Evolutionary conservation across 2,113 vertebrate genomes (phyloP), one percentile per base, ranked within the genome.

Genomic region (Alligator sinensis): DNA sequence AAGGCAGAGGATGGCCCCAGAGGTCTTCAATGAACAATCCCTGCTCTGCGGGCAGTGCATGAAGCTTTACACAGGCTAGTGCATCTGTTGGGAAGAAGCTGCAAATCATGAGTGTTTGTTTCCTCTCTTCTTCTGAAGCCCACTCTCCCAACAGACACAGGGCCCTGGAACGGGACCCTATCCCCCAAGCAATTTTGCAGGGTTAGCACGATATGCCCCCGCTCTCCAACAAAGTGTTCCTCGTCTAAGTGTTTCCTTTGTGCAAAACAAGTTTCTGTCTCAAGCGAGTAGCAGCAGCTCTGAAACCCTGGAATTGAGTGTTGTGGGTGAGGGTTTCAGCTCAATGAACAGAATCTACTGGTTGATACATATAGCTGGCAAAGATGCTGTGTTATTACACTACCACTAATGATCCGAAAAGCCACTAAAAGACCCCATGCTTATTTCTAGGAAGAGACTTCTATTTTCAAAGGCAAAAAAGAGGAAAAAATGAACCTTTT

Each of bases 401-500:
- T 25, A 22, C 83, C 62, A 30, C 93, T 96, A 96, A 95, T 96
- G 94, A 92, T 89, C 89, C 95, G 87, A 91, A 92, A 93, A 70
- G 61, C 55, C 86, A 62, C 91, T 95, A 66, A 57, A n/a, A 92
- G 70, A 93, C 85, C 89, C 89, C 86, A 84, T 86, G 55, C 91
- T 91, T 76, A 2, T 70, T 82, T 16, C 24, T 80, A 87, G 87
- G 81, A 82, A 91, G 59, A 70, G 84, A 47, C 59, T 85, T 81
- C 58, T 62, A 12, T 72, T 72, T 80, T 60, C 27, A 88, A 78
- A 91, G 60, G 74, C 55, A 59, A 64, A 61, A 84, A 86, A 34
- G 34, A 34, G 34, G 28, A 27, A 88, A 68, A 13, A 25, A 60
- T 12, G 7, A 70, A 84, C 24, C 11, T 38, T 75, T 91, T 63